phyloP scores from a whole-genome alignment of 2,113 vertebrate species.

The Sinocyclocheilus anophthalmus region DNA sequence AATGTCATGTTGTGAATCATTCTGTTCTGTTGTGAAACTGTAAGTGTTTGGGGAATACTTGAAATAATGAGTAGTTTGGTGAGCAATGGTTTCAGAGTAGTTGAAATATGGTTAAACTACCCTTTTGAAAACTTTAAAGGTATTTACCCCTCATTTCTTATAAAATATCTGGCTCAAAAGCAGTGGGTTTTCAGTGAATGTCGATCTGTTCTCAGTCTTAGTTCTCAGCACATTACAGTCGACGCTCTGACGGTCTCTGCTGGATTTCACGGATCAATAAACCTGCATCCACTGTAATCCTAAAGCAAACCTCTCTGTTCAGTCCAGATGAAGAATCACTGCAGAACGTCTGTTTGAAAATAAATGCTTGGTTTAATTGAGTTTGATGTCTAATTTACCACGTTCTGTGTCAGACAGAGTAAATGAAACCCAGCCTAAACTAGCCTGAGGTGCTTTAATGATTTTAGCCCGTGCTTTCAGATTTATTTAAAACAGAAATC shows the following conservation, averaged over 20 bases:
- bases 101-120: neutral
- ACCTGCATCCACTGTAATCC: conserved; percentile 17
- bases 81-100: too few species aligned
- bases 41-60: neutral
- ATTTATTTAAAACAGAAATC: too few species aligned
- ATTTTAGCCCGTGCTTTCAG: too few species aligned
- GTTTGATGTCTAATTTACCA: neutral
- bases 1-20: neutral
- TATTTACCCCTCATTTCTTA: too few species aligned
- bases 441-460: too few species aligned
- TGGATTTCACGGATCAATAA: neutral
- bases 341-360: neutral
- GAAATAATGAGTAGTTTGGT: neutral
- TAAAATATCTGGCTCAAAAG: neutral
- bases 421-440: too few species aligned
- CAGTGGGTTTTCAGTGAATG: neutral
- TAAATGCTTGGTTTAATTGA: neutral
- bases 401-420: too few species aligned
- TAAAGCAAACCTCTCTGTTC: conserved; percentile 39
- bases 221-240: neutral
- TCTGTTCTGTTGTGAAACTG: neutral
- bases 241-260: neutral
- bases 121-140: neutral
- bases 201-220: too few species aligned
- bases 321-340: conserved; percentile 56